Evolutionary conservation across 2,888 invertebrate genomes (phyloP), one percentile per base, ranked within the genome.

Genomic region (Halictus ligatus): DNA sequence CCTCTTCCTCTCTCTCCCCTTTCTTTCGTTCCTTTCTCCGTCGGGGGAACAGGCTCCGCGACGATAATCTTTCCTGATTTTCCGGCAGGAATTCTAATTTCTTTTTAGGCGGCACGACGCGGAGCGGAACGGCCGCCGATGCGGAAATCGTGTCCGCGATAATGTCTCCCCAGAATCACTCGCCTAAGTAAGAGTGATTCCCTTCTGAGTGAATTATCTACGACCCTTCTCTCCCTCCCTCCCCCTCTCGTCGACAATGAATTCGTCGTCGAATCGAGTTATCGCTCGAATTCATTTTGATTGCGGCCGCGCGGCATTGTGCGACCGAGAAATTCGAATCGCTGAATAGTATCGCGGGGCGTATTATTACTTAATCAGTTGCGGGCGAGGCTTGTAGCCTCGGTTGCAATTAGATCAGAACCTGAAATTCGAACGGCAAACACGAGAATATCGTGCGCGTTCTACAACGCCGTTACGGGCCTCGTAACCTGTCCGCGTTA

Each of bases 1-100:
- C 10, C 81, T 67, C 67, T 35, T 67, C 40, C 35, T 18, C 67
- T 8, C 67, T 8, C 35, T 29, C 40, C n/a, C 40, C 10, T 64
- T 83, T 35, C 76, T 29, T 84, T 75, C 75, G 76, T 67, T 77
- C 54, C 25, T 48, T 50, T 43, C 48, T 48, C 18, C 58, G 40
- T 58, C 85, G 40, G 40, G 72, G 80, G 72, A 46, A 46, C 78
- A 15, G 67, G n/a, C n/a, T n/a, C n/a, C n/a, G n/a, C 18, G 73
- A 64, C 83, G 80, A 85, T 86, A 83, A 79, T 83, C 78, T 81
- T 86, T 50, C 78, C 81, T 78, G 83, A 84, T 85, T 88, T 88
- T 85, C 78, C 77, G 43, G 29, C 72, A 73, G 73, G 82, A 83
- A 83, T 82, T 85, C 78, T 67, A 82, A 82, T 85, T 81, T 82